Evolutionary conservation across 2,888 invertebrate species (phyloP).

Genomic region (Melipona bicolor): DNA sequence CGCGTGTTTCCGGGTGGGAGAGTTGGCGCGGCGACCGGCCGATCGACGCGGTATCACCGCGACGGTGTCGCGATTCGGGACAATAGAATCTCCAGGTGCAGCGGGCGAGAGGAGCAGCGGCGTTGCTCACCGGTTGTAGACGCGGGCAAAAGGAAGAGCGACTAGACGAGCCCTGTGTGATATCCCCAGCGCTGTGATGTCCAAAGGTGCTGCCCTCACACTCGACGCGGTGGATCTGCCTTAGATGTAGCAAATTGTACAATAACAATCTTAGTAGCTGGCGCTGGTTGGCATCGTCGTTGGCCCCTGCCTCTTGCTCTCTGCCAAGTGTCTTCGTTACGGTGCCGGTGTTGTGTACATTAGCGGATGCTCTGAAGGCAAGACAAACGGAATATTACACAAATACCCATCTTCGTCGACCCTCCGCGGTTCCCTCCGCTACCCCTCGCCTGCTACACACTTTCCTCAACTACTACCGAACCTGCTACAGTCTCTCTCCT

Average conservation of each 20-base stretch:
- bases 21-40: background rate
- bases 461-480: conserved; percentile 63
- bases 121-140: conserved; percentile 29
- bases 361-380: conserved; percentile 83
- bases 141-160: conserved; percentile 65
- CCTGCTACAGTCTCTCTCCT: conserved; percentile 6
- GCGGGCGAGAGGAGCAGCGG: conserved; percentile 10
- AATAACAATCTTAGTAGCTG: conserved; percentile 83
- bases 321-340: conserved; percentile 63
- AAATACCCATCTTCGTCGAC: conserved; percentile 79
- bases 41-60: background rate
- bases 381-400: conserved; percentile 85
- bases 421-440: conserved; percentile 59
- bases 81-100: conserved; percentile 79
- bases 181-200: conserved; percentile 79
- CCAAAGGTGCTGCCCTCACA: conserved; percentile 83
- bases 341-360: conserved; percentile 82
- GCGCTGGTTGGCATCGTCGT: conserved; percentile 71
- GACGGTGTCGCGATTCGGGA: conserved; percentile 59
- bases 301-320: conserved; percentile 62
- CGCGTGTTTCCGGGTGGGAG: fast-evolving
- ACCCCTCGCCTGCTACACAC: conserved; percentile 22
- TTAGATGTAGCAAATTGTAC: conserved; percentile 84
- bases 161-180: conserved; percentile 76
- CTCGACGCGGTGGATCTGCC: conserved; percentile 74